These are phyloP conservation scores for Xanthia icteritia DNA, from an alignment of 2,888 invertebrate genomes.

Conservation along the genomic window DNA sequence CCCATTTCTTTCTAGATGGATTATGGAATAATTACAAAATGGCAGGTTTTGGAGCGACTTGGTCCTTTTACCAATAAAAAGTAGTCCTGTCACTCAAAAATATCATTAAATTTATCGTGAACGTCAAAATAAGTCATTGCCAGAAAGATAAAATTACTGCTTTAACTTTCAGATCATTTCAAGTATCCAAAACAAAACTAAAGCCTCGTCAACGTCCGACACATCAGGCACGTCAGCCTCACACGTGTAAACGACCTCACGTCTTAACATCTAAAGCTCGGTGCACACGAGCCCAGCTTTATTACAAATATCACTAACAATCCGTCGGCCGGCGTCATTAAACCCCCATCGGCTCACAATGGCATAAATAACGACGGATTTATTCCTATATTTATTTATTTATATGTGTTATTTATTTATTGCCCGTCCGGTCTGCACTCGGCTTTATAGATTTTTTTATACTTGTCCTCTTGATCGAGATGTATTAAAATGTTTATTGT, in stretches of 20 bases:
- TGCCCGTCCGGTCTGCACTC: slow-evolving; percentile 68
- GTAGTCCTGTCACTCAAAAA: not conserved
- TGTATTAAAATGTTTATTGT: slow-evolving; percentile 65
- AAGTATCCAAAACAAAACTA: not conserved
- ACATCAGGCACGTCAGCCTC: slow-evolving; percentile 10
- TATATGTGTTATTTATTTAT: slow-evolving; percentile 80
- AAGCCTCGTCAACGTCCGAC: not conserved
- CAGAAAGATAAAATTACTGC: not conserved
- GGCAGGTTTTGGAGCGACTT: not conserved
- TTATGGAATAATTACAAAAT: not conserved
- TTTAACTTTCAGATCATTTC: not conserved
- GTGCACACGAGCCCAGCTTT: slow-evolving; percentile 65
- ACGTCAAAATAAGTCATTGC: not conserved
- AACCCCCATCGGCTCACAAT: slow-evolving; percentile 78
- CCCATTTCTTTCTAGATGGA: not conserved
- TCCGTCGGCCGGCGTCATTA: slow-evolving; percentile 80
- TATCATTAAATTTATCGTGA: not conserved
- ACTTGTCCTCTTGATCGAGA: slow-evolving; percentile 57
- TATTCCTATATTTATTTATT: slow-evolving; percentile 81
- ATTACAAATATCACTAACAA: slow-evolving; percentile 77
- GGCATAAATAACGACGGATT: slow-evolving; percentile 83
- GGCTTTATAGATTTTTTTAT: slow-evolving; percentile 70
- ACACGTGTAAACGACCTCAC: slow-evolving; percentile 59
- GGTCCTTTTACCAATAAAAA: not conserved
- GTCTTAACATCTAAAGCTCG: slow-evolving; percentile 50